These are phyloP conservation scores for Mus minutoides DNA, from an alignment of 2,797 vertebrate species.

Conservation along the genomic window DNA sequence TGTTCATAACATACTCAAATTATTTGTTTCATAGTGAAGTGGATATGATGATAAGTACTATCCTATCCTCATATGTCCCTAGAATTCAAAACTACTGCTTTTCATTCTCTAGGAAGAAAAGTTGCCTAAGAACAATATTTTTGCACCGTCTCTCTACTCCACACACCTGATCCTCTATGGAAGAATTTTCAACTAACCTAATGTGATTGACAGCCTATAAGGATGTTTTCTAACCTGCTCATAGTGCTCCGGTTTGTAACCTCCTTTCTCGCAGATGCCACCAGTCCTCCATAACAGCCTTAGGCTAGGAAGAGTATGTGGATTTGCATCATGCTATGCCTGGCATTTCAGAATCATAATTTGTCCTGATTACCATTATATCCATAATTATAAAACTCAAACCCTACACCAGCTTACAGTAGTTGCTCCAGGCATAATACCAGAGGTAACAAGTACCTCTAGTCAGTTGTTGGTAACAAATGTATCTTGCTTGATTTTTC, in stretches of 20 bases:
- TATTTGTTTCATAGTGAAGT: neutral
- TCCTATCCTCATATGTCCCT: neutral
- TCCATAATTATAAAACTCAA: conserved; percentile 19
- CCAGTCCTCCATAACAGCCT: neutral
- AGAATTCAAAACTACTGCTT: neutral
- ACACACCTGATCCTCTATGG: neutral
- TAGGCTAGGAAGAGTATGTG: neutral
- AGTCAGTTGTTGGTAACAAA: neutral
- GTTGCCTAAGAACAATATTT: neutral
- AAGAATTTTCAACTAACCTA: neutral
- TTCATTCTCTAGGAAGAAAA: neutral
- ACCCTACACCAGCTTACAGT: neutral
- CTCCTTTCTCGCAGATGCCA: neutral
- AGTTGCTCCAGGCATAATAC: conserved; percentile 13
- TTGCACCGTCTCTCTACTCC: neutral
- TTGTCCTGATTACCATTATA: conserved; percentile 19
- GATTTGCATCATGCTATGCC: neutral
- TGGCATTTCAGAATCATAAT: conserved; percentile 1
- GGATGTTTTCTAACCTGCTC: neutral
- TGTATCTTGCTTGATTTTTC: neutral
- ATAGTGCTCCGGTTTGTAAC: neutral
- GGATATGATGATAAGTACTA: neutral
- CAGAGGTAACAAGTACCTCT: neutral
- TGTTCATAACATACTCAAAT: neutral
- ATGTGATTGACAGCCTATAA: neutral